A percentile compares a stretch with the other conserved stretches of the same genome.
These are phyloP conservation scores for Leucania comma DNA, from an alignment of 2,888 invertebrate species.

Conservation along the genomic window DNA sequence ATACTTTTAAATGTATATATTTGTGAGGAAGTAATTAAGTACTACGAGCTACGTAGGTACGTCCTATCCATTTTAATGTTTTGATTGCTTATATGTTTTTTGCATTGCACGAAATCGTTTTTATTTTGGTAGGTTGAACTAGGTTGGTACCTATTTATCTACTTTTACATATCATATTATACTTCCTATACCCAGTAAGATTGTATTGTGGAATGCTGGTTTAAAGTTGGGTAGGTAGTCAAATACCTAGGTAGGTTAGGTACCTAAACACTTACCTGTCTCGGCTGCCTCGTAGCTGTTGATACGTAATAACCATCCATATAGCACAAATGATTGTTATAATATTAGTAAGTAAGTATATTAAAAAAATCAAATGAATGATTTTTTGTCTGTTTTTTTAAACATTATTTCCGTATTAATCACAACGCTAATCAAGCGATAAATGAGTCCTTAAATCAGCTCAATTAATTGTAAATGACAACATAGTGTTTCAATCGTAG, in stretches of 20 bases:
- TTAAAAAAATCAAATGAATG: neutral
- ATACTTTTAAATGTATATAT: slow-evolving; percentile 43
- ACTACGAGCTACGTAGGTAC: neutral
- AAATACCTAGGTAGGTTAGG: neutral
- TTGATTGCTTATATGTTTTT: neutral
- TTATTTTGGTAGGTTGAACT: neutral
- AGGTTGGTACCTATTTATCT: neutral
- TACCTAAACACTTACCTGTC: neutral
- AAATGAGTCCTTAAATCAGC: slow-evolving; percentile 30
- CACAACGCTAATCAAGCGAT: slow-evolving; percentile 23
- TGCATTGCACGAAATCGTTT: neutral
- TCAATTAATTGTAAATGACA: slow-evolving; percentile 42
- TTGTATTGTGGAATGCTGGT: neutral
- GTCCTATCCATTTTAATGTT: neutral
- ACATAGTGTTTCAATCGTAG: slow-evolving; percentile 10
- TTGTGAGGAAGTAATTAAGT: slow-evolving; percentile 14
- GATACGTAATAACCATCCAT: neutral
- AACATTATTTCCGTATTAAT: neutral
- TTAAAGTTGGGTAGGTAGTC: neutral
- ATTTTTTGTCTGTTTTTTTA: neutral
- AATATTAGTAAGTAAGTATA: neutral
- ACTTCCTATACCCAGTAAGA: neutral
- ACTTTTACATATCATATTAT: neutral
- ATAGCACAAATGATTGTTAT: slow-evolving; percentile 19
- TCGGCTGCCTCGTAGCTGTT: neutral